Base-by-base conservation (phyloP, 2,888 invertebrate genomes). In the Falcaria lacertinaria region DNA sequence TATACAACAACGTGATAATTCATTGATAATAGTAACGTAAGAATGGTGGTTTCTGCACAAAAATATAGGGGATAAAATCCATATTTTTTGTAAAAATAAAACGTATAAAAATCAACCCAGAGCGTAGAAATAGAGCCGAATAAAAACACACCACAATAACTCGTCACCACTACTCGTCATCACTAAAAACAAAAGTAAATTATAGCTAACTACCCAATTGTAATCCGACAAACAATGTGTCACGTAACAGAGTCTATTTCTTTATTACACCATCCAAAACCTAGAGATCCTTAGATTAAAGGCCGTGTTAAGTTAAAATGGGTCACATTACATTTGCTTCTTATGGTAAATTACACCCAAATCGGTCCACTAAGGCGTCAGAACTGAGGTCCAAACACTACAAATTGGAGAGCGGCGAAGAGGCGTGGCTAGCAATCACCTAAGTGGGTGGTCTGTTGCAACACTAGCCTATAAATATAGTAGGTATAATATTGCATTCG, bases 391-490 rank as follows among this genome's bases (percentile, higher is more conserved):
- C 28, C 28, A 32, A 39, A 69, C 74, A 72, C 76, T 72, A 74
- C 64, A 80, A 79, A 83, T 83, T 79, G 79, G 76, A 71, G 73
- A 75, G 71, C 80, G 72, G 69, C 55, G 53, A 56, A 61, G 64
- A 67, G 86, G 85, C 82, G 86, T 71, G 79, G 77, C 52, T 41
- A 43, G 66, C 69, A 75, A 80, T 75, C n/a, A 69, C 63, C 72
- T 43, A 57, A 61, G 69, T 84, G 84, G 84, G 87, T 86, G 87
- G 86, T 77, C 86, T 67, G 66, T 54, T 53, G 59, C 59, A 54
- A 56, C 63, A 74, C 55, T 67, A 68, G 68, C 57, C 69, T 71
- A 77, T 80, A 80, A 75, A 75, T 75, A 76, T 73, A 63, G 63
- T 73, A 74, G 63, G 63, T 73, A 74, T 69, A 71, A 70, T 69